phyloP scores from a whole-genome alignment of 2,888 invertebrate genomes.

The Euclidia mi region DNA sequence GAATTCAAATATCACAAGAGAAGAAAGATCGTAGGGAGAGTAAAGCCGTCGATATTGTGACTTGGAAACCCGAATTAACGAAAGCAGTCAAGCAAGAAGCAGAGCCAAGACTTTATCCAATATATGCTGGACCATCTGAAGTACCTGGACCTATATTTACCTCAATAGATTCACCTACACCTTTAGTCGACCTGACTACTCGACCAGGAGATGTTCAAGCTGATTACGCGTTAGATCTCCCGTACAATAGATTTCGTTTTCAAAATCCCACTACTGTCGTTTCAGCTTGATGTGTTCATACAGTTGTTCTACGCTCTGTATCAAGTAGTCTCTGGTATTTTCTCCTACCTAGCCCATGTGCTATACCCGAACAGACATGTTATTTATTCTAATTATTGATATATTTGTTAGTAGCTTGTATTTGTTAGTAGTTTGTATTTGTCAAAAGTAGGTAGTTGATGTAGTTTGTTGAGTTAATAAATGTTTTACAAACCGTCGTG shows the following conservation, averaged over 20 bases:
- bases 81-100: constrained; percentile 62
- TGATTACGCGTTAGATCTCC: constrained; percentile 84
- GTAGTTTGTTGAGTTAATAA: constrained; percentile 5
- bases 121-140: constrained; percentile 65
- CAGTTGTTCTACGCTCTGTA: constrained; percentile 73
- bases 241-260: constrained; percentile 86
- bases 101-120: constrained; percentile 73
- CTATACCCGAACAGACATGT: constrained; percentile 78
- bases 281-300: constrained; percentile 83
- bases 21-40: constrained; percentile 52
- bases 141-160: constrained; percentile 64
- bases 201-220: constrained; percentile 85
- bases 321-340: constrained; percentile 71
- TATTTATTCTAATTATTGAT: constrained; percentile 69
- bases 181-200: constrained; percentile 76
- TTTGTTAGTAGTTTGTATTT: too few relatives aligned
- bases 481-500: background rate
- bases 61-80: constrained; percentile 66
- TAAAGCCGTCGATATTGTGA: constrained; percentile 52
- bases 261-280: constrained; percentile 87
- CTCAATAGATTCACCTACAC: constrained; percentile 72
- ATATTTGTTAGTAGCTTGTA: constrained; percentile 12
- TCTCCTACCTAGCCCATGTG: constrained; percentile 73
- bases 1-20: constrained; percentile 64
- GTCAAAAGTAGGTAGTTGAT: constrained; percentile 11